These are phyloP conservation scores for Mastacembelus armatus DNA, from an alignment of 2,797 vertebrate genomes.

Conservation along the genomic window DNA sequence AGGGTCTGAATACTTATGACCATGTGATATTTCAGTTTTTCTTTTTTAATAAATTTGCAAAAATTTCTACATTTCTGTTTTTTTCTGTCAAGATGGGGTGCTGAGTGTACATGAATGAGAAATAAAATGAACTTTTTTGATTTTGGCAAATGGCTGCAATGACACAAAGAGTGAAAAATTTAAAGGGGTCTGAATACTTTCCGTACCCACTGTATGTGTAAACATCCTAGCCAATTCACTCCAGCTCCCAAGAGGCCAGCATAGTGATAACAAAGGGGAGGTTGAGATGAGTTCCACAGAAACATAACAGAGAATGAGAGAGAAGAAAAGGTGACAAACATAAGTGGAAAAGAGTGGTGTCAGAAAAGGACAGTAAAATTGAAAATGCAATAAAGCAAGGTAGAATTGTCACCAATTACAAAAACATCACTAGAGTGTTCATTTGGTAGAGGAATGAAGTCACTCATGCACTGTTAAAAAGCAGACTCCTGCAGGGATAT, in stretches of 20 bases:
- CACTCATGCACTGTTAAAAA: slow-evolving; percentile 68
- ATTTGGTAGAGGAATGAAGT: slow-evolving; percentile 68
- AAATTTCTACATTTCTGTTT: too few species aligned
- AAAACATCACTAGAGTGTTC: slow-evolving; percentile 68
- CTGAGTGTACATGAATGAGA: too few species aligned
- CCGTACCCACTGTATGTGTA: too few species aligned
- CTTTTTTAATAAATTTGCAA: too few species aligned
- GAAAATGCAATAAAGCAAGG: slow-evolving; percentile 45
- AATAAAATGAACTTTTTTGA: too few species aligned
- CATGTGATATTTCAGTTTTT: too few species aligned
- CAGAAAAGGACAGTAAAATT: slow-evolving; percentile 42
- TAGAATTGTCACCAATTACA: slow-evolving; percentile 43
- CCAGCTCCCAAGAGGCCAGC: slow-evolving; percentile 47
- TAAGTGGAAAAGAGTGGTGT: slow-evolving; percentile 36
- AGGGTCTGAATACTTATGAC: too few species aligned
- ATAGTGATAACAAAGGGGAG: slow-evolving; percentile 27
- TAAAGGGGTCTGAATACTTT: too few species aligned
- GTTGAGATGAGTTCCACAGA: slow-evolving; percentile 32
- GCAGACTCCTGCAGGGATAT: slow-evolving; percentile 66
- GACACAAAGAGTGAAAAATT: too few species aligned
- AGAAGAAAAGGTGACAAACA: slow-evolving; percentile 37
- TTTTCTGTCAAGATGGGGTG: too few species aligned
- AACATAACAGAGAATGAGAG: slow-evolving; percentile 5
- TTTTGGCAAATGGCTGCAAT: too few species aligned
- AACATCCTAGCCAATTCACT: slow-evolving; percentile 60